These are phyloP conservation scores for Mormyrops boulengeri DNA, from an alignment of 2,797 vertebrate species.

Conservation along the genomic window DNA sequence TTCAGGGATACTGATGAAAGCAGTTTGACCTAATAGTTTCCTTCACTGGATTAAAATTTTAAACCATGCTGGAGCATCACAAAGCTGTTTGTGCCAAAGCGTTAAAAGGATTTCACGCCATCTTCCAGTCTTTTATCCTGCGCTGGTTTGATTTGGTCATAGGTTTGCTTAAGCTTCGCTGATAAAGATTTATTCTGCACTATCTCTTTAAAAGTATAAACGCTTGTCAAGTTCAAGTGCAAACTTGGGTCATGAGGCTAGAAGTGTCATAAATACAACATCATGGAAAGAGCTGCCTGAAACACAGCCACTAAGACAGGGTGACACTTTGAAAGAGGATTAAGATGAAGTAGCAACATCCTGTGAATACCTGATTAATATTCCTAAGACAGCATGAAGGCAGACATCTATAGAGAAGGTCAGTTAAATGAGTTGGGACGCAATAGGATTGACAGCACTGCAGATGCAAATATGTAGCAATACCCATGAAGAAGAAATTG, in stretches of 20 bases:
- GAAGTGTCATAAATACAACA: background rate
- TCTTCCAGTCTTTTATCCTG: background rate
- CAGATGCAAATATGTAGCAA: background rate
- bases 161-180: background rate
- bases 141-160: background rate
- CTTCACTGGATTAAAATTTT: background rate
- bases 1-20: slow-evolving; percentile 12
- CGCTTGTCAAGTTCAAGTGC: background rate
- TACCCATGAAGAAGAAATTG: background rate
- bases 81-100: background rate
- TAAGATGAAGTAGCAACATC: background rate
- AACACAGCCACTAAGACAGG: background rate
- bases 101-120: background rate
- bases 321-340: slow-evolving; percentile 4
- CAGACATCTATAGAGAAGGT: background rate
- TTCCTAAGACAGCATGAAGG: background rate
- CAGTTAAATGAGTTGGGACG: background rate
- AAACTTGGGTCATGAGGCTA: background rate
- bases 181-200: background rate
- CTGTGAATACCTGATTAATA: slow-evolving; percentile 4
- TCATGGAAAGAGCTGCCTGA: background rate
- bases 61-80: background rate
- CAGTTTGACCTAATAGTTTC: background rate
- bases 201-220: background rate
- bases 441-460: background rate